Conservation (phyloP, 2,888 invertebrate species). For the Pandemis corylana region DNA sequence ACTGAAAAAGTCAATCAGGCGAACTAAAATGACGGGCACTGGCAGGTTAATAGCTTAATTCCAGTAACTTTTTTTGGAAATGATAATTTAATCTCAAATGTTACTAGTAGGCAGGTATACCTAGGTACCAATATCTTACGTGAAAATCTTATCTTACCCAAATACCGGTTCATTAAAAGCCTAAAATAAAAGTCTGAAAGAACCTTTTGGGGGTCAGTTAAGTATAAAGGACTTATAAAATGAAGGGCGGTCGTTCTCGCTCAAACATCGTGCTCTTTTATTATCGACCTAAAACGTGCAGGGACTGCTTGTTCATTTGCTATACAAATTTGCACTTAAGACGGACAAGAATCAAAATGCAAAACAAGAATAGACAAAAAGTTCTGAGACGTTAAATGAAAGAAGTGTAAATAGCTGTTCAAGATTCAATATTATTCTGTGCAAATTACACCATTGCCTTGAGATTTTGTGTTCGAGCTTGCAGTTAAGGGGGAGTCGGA, state of each 20-base stretch:
- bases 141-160: too few relatives aligned
- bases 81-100: too few relatives aligned
- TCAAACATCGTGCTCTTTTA: background rate
- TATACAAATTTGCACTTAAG: constrained; percentile 35
- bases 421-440: constrained; percentile 65
- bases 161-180: too few relatives aligned
- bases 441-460: constrained; percentile 63
- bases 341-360: constrained; percentile 37
- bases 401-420: constrained; percentile 56
- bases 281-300: constrained; percentile 19
- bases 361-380: constrained; percentile 31
- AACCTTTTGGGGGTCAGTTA: background rate
- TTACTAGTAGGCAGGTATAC: too few relatives aligned
- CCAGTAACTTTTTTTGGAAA: too few relatives aligned
- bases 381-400: constrained; percentile 44
- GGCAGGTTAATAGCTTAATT: too few relatives aligned
- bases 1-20: too few relatives aligned
- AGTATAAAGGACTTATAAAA: constrained; percentile 5
- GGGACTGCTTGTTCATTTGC: constrained; percentile 35
- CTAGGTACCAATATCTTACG: too few relatives aligned
- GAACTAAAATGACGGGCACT: too few relatives aligned
- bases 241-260: background rate
- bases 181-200: too few relatives aligned
- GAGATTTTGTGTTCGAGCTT: constrained; percentile 56
- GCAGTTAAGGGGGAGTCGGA: constrained; percentile 55